A percentile compares a stretch with the other conserved stretches of the same genome.
phyloP scores from a whole-genome alignment of 92 coral and sea anemone genomes.

The Palythoa grandis region DNA sequence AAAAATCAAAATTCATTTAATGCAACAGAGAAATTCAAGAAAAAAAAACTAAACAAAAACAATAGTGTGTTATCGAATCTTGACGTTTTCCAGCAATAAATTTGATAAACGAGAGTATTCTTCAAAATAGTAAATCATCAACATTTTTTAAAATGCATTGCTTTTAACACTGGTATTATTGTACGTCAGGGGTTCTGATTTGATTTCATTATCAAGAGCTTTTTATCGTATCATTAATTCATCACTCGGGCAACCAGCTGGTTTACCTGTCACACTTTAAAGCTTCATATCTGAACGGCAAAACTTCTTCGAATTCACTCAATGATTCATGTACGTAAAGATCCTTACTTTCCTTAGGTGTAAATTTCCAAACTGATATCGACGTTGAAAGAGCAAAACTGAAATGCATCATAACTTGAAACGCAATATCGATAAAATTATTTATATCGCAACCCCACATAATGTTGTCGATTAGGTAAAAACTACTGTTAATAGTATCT shows the following conservation, averaged over 20 bases:
- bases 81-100: not conserved
- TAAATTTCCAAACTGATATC: not conserved
- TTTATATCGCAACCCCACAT: not conserved
- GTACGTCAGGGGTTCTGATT: not conserved
- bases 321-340: not conserved
- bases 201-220: not conserved
- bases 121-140: not conserved
- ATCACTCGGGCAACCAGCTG: slow-evolving; percentile 14
- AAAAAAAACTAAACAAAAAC: not conserved
- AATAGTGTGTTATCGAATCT: not conserved
- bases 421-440: not conserved
- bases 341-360: not conserved
- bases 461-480: not conserved
- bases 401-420: not conserved
- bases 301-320: not conserved
- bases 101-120: not conserved
- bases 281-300: not conserved
- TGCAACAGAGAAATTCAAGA: not conserved
- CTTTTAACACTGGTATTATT: not conserved
- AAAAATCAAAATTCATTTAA: not conserved
- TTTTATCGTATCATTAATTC: slow-evolving; percentile 20
- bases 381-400: not conserved
- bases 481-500: not conserved
- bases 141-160: not conserved
- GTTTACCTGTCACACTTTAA: not conserved